Percentiles rank a stretch among this genome's conserved stretches.
Conservation (phyloP, 2,888 invertebrate genomes). For the Sarcophaga variegata region DNA sequence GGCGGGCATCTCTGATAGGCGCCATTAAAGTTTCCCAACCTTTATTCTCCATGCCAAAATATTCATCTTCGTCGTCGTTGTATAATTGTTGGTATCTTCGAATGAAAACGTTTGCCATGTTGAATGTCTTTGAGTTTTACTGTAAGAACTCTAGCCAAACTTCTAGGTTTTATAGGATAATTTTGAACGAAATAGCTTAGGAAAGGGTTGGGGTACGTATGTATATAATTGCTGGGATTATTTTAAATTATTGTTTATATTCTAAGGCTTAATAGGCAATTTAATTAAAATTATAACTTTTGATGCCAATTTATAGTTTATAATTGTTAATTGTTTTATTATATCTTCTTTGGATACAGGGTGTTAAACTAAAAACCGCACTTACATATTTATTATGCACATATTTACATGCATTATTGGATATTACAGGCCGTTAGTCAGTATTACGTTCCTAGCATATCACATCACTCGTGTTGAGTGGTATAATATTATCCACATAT, state of each 20-base stretch:
- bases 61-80: neutral
- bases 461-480: no score
- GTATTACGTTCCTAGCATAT: no score
- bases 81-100: neutral
- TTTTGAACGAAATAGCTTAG: no score
- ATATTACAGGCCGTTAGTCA: no score
- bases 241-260: neutral
- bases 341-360: no score
- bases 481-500: no score
- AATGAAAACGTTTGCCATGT: neutral
- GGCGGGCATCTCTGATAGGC: conserved; percentile 11
- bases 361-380: no score
- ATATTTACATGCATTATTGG: no score
- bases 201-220: no score
- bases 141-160: neutral
- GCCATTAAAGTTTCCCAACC: conserved; percentile 8
- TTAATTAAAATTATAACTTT: conserved; percentile 14
- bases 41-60: conserved; percentile 23
- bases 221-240: neutral
- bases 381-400: no score
- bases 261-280: conserved; percentile 10
- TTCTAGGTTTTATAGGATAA: conserved; percentile 9
- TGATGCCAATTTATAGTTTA: neutral
- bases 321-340: no score
- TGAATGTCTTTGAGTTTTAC: neutral